Base-by-base conservation (phyloP, 2,888 invertebrate genomes). In the Cephonodes hylas region DNA sequence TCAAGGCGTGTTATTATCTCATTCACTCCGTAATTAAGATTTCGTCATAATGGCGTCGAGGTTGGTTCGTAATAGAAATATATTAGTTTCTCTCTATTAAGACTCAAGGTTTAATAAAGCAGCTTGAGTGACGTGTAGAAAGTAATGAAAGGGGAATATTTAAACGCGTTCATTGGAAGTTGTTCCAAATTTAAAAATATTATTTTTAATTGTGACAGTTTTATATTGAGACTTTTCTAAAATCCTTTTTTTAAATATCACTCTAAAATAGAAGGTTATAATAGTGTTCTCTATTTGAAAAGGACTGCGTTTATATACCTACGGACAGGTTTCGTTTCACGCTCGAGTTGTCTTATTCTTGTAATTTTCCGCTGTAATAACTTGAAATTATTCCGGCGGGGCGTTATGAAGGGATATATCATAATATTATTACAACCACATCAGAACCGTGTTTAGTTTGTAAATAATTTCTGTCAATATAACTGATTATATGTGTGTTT, bases 351-450 rank as follows among this genome's bases (percentile, higher is more conserved):
- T 68, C 69, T 74, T 71, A 67, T 72, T 76, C 67, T 70, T 68
- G 72, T 76, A 77, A 79, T 80, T 78, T 79, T 76, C 73, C 76
- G 68, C 69, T 64, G 66, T 74, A 75, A 77, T 76, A 79, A 77
- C 68, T 74, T 64, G 68, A 72, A 77, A 76, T 79, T 75, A 75
- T 73, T 75, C 71, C 67, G 57, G 61, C 46, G 61, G 63, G 57
- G 69, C 70, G 64, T 66, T 68, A 65, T 63, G 61, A 69, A 66
- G 68, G 62, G 66, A 69, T 72, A 71, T 67, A 65, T 59, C 70
- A 68, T 73, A 71, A 74, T 76, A 70, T 75, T 78, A 75, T 78
- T 72, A 70, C 65, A 71, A 70, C 67, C 68, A 59, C 68, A 68
- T 68, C 42, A 63, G 58, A 68, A 67, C 65, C 63, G 59, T 67